Percentiles rank a stretch among this genome's conserved stretches.
phyloP scores from a whole-genome alignment of 2,888 invertebrate genomes.

The Agrotis ipsilon region DNA sequence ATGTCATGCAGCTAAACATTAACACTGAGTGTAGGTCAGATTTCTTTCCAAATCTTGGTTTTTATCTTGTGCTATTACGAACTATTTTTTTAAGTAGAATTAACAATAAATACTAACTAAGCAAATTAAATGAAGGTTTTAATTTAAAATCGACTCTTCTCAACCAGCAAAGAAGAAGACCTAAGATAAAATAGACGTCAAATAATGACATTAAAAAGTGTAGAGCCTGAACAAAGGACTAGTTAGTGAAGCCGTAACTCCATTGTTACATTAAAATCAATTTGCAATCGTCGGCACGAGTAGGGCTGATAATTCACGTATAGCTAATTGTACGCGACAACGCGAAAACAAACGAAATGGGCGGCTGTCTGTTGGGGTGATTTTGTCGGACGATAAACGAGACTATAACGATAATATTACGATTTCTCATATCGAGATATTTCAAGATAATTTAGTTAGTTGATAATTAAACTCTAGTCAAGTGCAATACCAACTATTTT shows the following conservation, averaged over 20 bases:
- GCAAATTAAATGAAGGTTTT: too few species aligned
- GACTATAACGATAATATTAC: slow-evolving; percentile 33
- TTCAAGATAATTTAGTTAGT: background rate
- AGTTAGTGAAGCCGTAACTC: slow-evolving; percentile 44
- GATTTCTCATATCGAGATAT: background rate
- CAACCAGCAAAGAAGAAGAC: background rate
- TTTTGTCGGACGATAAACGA: slow-evolving; percentile 56
- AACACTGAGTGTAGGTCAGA: too few species aligned
- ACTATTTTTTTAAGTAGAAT: too few species aligned
- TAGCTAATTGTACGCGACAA: slow-evolving; percentile 75
- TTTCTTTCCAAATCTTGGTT: too few species aligned
- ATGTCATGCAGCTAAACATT: too few species aligned
- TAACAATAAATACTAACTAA: too few species aligned
- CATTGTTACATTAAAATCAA: slow-evolving; percentile 57
- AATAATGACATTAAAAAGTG: slow-evolving; percentile 30
- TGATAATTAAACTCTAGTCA: background rate
- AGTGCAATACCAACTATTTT: background rate
- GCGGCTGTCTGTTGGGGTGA: slow-evolving; percentile 35
- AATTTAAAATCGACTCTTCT: background rate
- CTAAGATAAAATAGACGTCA: background rate
- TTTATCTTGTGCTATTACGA: too few species aligned
- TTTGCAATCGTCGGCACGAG: slow-evolving; percentile 51
- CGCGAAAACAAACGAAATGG: slow-evolving; percentile 72
- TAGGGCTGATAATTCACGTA: slow-evolving; percentile 71
- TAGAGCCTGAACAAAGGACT: slow-evolving; percentile 45